These are phyloP conservation scores for Rhinoraja longicauda DNA, from an alignment of 2,797 vertebrate species.

Conservation along the genomic window DNA sequence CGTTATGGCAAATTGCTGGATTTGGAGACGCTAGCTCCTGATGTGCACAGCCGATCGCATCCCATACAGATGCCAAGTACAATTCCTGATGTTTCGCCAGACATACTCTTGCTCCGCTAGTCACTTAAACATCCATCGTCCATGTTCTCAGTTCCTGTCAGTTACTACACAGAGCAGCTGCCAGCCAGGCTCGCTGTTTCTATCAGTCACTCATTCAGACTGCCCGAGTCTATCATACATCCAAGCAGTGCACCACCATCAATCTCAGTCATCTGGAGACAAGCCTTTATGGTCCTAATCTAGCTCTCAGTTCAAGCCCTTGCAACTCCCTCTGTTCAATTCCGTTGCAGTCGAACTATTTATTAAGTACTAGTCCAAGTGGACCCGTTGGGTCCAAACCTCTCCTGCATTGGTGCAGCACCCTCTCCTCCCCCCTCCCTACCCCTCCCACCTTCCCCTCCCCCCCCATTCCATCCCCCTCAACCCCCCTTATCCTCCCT, in stretches of 20 bases:
- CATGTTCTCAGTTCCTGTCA: constrained; percentile 9
- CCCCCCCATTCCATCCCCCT: too few relatives aligned
- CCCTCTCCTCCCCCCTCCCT: too few relatives aligned
- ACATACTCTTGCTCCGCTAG: neutral
- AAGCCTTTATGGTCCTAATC: neutral
- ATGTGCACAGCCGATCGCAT: neutral
- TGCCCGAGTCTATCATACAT: neutral
- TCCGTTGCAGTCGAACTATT: neutral
- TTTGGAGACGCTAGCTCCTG: neutral
- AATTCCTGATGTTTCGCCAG: neutral
- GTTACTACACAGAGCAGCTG: neutral
- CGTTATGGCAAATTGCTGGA: neutral
- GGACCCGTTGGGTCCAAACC: too few relatives aligned
- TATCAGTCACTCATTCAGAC: neutral
- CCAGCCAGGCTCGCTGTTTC: neutral
- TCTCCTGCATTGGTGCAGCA: too few relatives aligned
- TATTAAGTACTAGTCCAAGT: too few relatives aligned
- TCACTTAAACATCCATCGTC: constrained; percentile 1
- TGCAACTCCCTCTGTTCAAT: neutral
- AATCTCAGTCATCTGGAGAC: constrained; percentile 16
- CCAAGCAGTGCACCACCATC: neutral
- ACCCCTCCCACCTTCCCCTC: too few relatives aligned
- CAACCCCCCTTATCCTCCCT: too few relatives aligned
- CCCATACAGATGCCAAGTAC: neutral
- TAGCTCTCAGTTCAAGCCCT: neutral